Conservation (phyloP, 2,797 vertebrate species). For the Psittacula echo region DNA sequence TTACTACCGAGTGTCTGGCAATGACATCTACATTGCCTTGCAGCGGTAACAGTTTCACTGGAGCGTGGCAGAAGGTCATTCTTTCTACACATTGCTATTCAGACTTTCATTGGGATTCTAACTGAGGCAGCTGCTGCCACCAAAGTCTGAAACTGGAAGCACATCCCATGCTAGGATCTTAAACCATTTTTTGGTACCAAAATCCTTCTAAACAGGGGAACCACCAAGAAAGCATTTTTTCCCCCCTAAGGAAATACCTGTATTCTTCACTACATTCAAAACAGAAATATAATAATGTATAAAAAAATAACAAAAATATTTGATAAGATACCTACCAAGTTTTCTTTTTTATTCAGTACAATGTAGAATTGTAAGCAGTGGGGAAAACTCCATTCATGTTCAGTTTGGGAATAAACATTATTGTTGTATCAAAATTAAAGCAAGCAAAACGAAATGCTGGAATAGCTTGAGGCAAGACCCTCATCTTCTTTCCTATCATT, state of each 20-base stretch:
- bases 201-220: neutral
- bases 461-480: conserved; percentile 30
- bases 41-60: neutral
- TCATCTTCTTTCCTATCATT: neutral
- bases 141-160: neutral
- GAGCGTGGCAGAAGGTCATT: neutral
- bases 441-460: conserved; percentile 32
- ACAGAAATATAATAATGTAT: neutral
- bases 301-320: neutral
- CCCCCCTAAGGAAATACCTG: neutral
- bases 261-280: neutral
- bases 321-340: conserved; percentile 23
- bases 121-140: neutral
- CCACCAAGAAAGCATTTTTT: neutral
- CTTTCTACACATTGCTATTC: neutral
- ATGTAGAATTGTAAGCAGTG: neutral
- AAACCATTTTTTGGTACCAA: neutral
- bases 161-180: neutral
- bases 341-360: conserved; percentile 33
- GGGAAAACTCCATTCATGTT: neutral
- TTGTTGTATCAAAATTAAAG: conserved; percentile 8
- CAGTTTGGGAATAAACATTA: neutral
- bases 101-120: neutral
- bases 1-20: neutral
- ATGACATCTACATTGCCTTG: neutral